Evolutionary conservation across 2,888 invertebrate species (phyloP).

Genomic region (Ecdyonurus torrentis): DNA sequence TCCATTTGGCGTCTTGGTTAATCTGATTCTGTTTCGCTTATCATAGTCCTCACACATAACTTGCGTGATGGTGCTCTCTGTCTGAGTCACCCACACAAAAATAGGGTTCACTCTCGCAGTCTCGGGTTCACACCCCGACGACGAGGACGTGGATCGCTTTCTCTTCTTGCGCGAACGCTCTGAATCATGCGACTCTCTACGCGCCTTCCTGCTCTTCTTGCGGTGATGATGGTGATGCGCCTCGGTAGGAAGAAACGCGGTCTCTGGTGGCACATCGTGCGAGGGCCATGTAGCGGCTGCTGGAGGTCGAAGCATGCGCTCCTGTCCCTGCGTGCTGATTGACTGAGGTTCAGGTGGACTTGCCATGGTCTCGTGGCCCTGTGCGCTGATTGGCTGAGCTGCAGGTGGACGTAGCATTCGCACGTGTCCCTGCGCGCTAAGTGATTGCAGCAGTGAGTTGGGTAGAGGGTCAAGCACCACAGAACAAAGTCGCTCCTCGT

Average conservation of each 20-base stretch:
- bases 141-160: conserved; percentile 22
- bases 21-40: conserved; percentile 63
- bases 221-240: conserved; percentile 26
- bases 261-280: conserved; percentile 13
- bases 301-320: conserved; percentile 19
- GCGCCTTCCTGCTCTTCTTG: conserved; percentile 19
- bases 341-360: conserved; percentile 16
- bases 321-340: conserved; percentile 12
- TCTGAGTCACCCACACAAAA: conserved; percentile 65
- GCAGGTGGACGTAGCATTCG: conserved; percentile 27
- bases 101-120: conserved; percentile 56
- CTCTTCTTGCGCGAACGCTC: conserved; percentile 17
- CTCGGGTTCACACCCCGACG: neutral
- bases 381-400: conserved; percentile 22
- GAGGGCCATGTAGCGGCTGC: too few relatives aligned
- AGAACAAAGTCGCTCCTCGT: conserved; percentile 9
- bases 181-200: conserved; percentile 19
- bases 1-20: conserved; percentile 63
- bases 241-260: conserved; percentile 12
- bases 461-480: conserved; percentile 15
- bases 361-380: conserved; percentile 12
- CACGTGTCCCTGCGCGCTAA: conserved; percentile 21
- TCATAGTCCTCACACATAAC: conserved; percentile 80
- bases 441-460: conserved; percentile 12
- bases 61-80: conserved; percentile 61